Conservation (phyloP, 2,797 vertebrate genomes). For the Megalops cyprinoides region DNA sequence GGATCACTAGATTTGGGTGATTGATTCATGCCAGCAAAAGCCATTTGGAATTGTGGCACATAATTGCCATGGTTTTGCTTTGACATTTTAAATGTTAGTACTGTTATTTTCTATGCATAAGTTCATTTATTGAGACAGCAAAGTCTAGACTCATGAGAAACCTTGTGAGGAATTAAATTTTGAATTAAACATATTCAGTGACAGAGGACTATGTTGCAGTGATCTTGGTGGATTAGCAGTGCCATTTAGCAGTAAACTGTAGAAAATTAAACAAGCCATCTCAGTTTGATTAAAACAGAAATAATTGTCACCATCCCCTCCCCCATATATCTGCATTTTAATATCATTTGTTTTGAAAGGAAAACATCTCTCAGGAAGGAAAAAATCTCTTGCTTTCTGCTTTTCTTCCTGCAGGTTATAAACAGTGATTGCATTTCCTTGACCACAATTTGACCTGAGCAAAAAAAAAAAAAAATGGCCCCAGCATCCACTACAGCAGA, state of each 20-base stretch:
- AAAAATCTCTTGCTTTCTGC: neutral
- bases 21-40: too few species aligned
- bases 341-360: neutral
- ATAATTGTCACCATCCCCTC: neutral
- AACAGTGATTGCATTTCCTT: neutral
- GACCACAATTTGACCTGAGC: neutral
- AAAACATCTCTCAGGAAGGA: neutral
- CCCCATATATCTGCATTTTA: neutral
- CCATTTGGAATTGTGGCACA: too few species aligned
- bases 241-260: neutral
- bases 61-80: too few species aligned
- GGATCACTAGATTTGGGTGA: too few species aligned
- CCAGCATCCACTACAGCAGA: neutral
- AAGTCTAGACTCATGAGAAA: slow-evolving; percentile 7
- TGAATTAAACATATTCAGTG: neutral
- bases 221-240: neutral
- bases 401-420: neutral
- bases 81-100: too few species aligned
- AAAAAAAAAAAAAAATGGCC: neutral
- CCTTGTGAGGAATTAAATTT: neutral
- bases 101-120: neutral
- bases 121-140: neutral
- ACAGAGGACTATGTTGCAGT: too few species aligned
- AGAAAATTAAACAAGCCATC: neutral
- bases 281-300: too few species aligned